phyloP scores from a whole-genome alignment of 1,140 invertebrate genomes.

The Laupala kohalensis region DNA sequence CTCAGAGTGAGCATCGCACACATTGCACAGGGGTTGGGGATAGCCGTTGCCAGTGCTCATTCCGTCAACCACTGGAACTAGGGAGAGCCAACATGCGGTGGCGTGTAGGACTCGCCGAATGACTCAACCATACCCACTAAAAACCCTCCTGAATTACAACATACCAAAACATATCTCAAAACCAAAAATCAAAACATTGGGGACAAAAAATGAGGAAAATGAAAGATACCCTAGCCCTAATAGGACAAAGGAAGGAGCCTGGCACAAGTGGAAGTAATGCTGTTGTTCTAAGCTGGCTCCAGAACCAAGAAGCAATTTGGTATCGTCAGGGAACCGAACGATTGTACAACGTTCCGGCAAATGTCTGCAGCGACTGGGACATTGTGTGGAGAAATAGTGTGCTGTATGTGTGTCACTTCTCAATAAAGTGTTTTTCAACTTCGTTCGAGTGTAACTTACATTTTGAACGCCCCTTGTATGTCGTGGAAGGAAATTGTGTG shows the following conservation, averaged over 20 bases:
- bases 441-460: background rate
- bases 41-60: background rate
- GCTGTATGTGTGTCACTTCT: background rate
- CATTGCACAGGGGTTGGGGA: background rate
- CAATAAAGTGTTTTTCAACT: background rate
- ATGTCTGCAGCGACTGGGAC: background rate
- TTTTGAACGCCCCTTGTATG: background rate
- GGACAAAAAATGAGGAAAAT: too few species aligned
- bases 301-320: background rate
- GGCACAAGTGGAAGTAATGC: too few species aligned
- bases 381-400: background rate
- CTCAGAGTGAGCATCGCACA: background rate
- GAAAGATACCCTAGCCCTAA: too few species aligned
- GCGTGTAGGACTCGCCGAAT: too few species aligned
- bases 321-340: background rate
- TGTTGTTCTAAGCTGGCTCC: background rate
- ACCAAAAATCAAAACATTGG: too few species aligned
- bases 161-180: too few species aligned
- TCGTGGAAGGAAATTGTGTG: too few species aligned
- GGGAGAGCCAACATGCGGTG: too few species aligned
- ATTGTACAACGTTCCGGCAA: background rate
- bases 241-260: too few species aligned
- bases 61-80: background rate
- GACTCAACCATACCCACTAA: too few species aligned
- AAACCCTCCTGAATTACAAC: too few species aligned